Evolutionary conservation across 2,888 invertebrate genomes (phyloP), one percentile per base, ranked within the genome.

Genomic region (Oligia fasciuncula): DNA sequence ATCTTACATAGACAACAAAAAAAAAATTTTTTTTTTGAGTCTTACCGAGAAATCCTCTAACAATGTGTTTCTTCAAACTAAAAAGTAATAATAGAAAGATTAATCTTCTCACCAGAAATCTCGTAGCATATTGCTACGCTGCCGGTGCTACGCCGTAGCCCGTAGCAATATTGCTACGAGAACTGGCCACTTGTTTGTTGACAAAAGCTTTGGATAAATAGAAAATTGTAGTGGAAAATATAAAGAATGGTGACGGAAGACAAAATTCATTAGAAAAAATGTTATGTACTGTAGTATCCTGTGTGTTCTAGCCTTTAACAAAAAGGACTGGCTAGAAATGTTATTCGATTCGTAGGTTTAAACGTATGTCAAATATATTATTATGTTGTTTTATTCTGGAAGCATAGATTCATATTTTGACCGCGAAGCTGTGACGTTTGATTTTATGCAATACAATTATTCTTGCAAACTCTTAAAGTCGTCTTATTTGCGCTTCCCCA

Each of bases 141-240:
- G 29, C 46, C 0, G 19, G 29, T 72, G 80, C 86, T 86, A 87
- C 80, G 80, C 9, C 49, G 79, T 66, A 76, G 75, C 46, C 0
- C 80, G 86, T 86, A 87, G 85, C 77, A 78, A 77, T 84, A 81
- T 68, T 80, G 81, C 87, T 83, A 77, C 80, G 84, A 69, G 17
- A 29, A 75, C 46, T 73, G 67, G 65, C 43, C 60, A 49, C 43
- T 67, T 76, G 73, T 84, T 71, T 77, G 75, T 73, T 67, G 68
- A 71, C 77, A 73, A 77, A 54, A 71, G 76, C 17, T 46, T 63
- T 60, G 43, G 65, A n/a, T 62, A 68, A 71, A 83, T 62, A 69
- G 68, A 84, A 77, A 85, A 77, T 66, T 43, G 63, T 43, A 69
- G 68, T 40, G 23, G 19, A 63, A 69, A 68, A 60, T 82, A 60